Conservation (phyloP, 2,888 invertebrate species). For the Amblyteles armatorius region DNA sequence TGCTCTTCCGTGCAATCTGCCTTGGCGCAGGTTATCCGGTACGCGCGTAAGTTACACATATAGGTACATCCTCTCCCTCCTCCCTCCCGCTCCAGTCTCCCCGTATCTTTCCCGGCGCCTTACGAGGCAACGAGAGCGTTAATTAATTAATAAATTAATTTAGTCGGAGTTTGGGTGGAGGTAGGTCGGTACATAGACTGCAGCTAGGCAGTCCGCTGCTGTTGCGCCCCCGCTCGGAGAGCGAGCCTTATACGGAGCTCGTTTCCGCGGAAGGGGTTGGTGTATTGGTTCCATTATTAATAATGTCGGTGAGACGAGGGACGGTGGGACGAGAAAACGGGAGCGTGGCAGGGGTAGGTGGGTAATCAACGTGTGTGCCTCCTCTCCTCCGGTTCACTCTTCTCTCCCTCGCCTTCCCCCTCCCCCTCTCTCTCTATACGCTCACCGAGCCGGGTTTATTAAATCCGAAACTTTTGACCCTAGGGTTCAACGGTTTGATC, state of each 20-base stretch:
- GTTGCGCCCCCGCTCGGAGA: conserved; percentile 3
- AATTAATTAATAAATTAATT: conserved; percentile 78
- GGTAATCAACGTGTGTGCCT: conserved; percentile 73
- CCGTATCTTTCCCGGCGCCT: conserved; percentile 59
- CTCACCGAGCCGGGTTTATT: conserved; percentile 69
- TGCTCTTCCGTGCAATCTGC: background rate
- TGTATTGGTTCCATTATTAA: conserved; percentile 77
- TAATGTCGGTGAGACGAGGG: conserved; percentile 68
- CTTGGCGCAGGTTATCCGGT: background rate
- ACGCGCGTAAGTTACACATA: conserved; percentile 15
- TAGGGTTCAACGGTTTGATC: conserved; percentile 70
- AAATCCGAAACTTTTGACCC: conserved; percentile 74
- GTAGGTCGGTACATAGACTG: conserved; percentile 13
- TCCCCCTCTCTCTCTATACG: conserved; percentile 45
- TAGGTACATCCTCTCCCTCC: background rate
- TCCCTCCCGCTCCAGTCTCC: conserved; percentile 28
- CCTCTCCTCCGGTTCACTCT: conserved; percentile 70
- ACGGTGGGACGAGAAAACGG: conserved; percentile 56
- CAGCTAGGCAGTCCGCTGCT: conserved; percentile 19
- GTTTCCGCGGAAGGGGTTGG: conserved; percentile 55
- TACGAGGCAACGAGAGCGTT: conserved; percentile 68
- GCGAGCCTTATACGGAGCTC: conserved; percentile 28
- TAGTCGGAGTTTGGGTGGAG: conserved; percentile 64
- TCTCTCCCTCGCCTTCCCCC: conserved; percentile 54
- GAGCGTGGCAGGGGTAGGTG: conserved; percentile 32